Percentiles rank a stretch among this genome's conserved stretches.
Conservation (phyloP, 2,113 vertebrate species). For the Anoplopoma fimbria region DNA sequence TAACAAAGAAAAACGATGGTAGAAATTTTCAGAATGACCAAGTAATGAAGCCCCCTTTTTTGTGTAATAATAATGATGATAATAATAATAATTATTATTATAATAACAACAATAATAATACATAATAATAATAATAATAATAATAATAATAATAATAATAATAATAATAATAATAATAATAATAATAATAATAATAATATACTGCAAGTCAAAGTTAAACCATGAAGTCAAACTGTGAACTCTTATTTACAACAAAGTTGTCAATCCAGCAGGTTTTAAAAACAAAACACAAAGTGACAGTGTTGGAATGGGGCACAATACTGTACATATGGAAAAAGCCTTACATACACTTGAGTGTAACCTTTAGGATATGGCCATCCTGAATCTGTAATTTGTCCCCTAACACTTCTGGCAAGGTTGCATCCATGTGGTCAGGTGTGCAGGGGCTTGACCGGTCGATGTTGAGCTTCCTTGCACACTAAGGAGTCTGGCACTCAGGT, state of each 20-base stretch:
- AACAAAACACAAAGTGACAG: not conserved
- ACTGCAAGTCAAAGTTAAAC: not conserved
- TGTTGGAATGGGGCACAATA: not conserved
- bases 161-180: too few relatives aligned
- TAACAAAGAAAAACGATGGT: not conserved
- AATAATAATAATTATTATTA: not conserved
- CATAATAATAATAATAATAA: too few relatives aligned
- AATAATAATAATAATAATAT: too few relatives aligned
- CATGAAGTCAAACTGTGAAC: not conserved
- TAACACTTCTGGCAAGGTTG: slow-evolving; percentile 84
- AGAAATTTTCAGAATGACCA: slow-evolving; percentile 7
- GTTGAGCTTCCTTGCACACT: slow-evolving; percentile 83
- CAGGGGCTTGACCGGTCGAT: slow-evolving; percentile 80
- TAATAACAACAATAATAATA: too few relatives aligned
- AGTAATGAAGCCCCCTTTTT: too few relatives aligned
- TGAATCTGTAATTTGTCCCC: slow-evolving; percentile 82
- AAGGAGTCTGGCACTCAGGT: slow-evolving; percentile 85
- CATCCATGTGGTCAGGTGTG: slow-evolving; percentile 82
- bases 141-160: too few relatives aligned
- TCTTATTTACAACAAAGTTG: not conserved
- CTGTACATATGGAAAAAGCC: slow-evolving; percentile 34
- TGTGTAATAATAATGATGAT: too few relatives aligned
- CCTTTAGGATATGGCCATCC: slow-evolving; percentile 55
- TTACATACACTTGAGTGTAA: slow-evolving; percentile 36
- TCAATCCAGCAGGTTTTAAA: not conserved